A percentile compares a stretch with the other conserved stretches of the same genome.
Evolutionary conservation across 2,113 vertebrate genomes (phyloP).

Genomic region (Hypocryptadius cinnamomeus): DNA sequence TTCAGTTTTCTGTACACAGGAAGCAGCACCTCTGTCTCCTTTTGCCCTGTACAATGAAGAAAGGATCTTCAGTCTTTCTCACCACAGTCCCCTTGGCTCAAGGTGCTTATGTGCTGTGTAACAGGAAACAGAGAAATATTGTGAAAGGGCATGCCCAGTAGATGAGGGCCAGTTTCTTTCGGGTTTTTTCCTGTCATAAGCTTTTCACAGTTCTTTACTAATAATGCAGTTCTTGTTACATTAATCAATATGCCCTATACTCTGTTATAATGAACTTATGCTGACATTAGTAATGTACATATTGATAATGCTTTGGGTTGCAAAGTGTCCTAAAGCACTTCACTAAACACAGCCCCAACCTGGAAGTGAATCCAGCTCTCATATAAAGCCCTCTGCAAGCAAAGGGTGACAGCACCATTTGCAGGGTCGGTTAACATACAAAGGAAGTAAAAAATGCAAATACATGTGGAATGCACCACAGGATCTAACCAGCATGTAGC

Average conservation of each 20-base stretch:
- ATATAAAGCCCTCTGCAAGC: not conserved
- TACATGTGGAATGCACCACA: not conserved
- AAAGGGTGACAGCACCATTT: not conserved
- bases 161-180: not conserved
- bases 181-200: not conserved
- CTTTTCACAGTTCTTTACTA: not conserved
- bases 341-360: not conserved
- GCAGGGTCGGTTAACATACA: not conserved
- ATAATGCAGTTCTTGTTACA: not conserved
- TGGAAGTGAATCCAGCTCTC: not conserved
- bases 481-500: not conserved
- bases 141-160: not conserved
- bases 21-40: not conserved
- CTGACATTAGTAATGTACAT: constrained; percentile 9
- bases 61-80: not conserved
- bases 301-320: not conserved
- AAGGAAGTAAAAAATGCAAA: not conserved
- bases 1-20: not conserved
- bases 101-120: not conserved
- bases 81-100: not conserved
- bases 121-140: not conserved
- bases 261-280: not conserved
- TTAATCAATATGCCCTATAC: not conserved
- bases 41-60: not conserved
- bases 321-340: not conserved